These are phyloP conservation scores for Pomacea canaliculata DNA, from an alignment of 2,888 invertebrate species.

Conservation along the genomic window DNA sequence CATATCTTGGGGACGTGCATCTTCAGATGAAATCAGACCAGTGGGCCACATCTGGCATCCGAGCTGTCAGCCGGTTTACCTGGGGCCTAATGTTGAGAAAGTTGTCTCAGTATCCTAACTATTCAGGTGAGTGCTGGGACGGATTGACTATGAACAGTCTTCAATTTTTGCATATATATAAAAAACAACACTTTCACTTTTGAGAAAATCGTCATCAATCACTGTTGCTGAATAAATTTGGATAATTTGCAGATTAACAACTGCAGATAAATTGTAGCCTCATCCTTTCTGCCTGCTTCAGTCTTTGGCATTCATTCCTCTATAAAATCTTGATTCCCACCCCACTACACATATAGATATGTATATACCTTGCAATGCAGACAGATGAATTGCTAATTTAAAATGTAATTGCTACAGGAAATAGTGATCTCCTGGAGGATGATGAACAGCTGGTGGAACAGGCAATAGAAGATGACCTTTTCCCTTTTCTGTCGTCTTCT, in stretches of 20 bases:
- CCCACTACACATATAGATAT: too few species aligned
- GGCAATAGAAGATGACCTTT: conserved; percentile 83
- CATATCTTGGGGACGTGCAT: conserved; percentile 64
- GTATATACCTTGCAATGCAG: too few species aligned
- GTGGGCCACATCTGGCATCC: conserved; percentile 70
- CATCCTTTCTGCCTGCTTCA: too few species aligned
- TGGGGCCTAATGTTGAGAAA: conserved; percentile 77
- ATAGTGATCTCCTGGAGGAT: conserved; percentile 73
- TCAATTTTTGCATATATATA: too few species aligned
- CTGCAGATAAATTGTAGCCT: too few species aligned
- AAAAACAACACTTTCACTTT: too few species aligned
- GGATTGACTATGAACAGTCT: too few species aligned
- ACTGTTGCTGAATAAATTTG: too few species aligned
- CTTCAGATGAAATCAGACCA: conserved; percentile 72
- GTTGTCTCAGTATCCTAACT: conserved; percentile 65
- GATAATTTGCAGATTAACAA: too few species aligned
- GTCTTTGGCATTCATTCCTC: too few species aligned
- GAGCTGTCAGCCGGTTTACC: conserved; percentile 78
- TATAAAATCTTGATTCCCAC: too few species aligned
- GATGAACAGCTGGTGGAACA: conserved; percentile 85
- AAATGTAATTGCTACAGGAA: conserved; percentile 8
- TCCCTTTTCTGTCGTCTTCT: conserved; percentile 82
- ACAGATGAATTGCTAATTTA: not conserved
- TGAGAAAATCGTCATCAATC: too few species aligned
- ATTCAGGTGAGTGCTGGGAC: conserved; percentile 40